A percentile compares a stretch with the other conserved stretches of the same genome.
phyloP scores from a whole-genome alignment of 2,797 vertebrate species.

The Pangasius sanitwongsei region DNA sequence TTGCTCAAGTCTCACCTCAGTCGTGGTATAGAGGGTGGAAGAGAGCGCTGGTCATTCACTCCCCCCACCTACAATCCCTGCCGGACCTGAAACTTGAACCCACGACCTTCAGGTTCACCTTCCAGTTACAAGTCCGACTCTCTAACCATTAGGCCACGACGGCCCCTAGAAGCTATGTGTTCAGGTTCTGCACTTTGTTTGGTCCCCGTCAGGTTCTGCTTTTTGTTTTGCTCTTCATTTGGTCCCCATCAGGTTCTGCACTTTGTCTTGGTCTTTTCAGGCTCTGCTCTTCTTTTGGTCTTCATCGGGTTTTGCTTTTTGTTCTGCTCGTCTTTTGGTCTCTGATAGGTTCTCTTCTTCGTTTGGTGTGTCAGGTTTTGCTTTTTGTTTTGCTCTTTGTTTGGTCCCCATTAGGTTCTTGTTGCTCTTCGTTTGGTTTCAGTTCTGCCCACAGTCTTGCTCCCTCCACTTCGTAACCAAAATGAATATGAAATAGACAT shows the following conservation, averaged over 20 bases:
- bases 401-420: neutral
- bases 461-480: neutral
- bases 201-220: neutral
- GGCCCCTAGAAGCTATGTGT: no score
- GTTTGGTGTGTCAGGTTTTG: no score
- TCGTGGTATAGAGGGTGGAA: no score
- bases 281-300: neutral
- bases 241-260: neutral
- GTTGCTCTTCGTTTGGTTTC: neutral
- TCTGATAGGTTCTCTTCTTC: neutral
- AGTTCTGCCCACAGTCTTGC: neutral
- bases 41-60: no score
- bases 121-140: no score
- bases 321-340: neutral
- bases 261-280: neutral
- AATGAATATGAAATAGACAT: neutral
- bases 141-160: no score
- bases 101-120: no score
- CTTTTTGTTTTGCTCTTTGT: neutral
- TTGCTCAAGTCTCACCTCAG: no score
- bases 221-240: neutral
- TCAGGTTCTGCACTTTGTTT: neutral
- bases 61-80: no score
- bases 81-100: no score
- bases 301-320: neutral